These are phyloP conservation scores for Mesopsocus fuscifrons DNA, from an alignment of 2,888 invertebrate genomes.

Conservation along the genomic window DNA sequence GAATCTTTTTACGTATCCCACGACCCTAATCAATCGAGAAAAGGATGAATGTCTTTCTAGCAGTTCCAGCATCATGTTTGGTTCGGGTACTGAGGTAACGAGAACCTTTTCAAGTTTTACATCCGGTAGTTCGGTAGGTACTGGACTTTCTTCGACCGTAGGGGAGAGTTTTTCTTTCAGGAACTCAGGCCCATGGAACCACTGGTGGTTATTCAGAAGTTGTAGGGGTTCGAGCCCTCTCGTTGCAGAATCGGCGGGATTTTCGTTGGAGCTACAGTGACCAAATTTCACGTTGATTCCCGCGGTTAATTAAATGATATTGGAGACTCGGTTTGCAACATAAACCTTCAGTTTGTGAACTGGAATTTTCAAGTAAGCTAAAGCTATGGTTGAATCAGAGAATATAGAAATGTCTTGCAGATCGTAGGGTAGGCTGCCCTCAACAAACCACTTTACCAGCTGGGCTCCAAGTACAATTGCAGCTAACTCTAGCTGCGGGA, in stretches of 20 bases:
- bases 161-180: too few relatives aligned
- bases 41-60: too few relatives aligned
- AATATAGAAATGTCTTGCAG: neutral
- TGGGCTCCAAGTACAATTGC: neutral
- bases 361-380: neutral
- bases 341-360: neutral
- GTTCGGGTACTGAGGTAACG: too few relatives aligned
- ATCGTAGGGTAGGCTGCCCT: neutral
- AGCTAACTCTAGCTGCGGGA: constrained; percentile 1
- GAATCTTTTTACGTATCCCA: too few relatives aligned
- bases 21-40: too few relatives aligned
- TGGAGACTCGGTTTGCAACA: neutral
- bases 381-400: neutral
- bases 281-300: neutral
- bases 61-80: too few relatives aligned
- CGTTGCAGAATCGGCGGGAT: neutral
- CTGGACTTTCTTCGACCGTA: too few relatives aligned
- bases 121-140: too few relatives aligned
- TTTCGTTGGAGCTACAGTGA: neutral
- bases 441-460: neutral
- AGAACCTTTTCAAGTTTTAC: too few relatives aligned
- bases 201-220: neutral
- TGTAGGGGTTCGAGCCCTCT: neutral
- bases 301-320: neutral
- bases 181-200: neutral